Evolutionary conservation across 2,797 vertebrate genomes (phyloP).

Genomic region (Mormyrus hasselquistii): DNA sequence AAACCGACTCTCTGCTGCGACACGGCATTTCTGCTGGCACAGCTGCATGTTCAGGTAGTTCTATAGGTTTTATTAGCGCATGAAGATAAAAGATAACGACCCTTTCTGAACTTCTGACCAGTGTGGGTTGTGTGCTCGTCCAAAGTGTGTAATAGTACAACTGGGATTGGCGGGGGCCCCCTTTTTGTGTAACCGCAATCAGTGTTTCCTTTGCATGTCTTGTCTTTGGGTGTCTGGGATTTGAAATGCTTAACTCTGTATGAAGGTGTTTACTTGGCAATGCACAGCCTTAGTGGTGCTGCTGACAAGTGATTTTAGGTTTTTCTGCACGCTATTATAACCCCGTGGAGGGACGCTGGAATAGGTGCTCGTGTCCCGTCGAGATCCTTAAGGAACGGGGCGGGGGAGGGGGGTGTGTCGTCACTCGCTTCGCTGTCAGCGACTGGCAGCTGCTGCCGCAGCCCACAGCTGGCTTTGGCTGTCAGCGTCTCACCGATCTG

Average conservation of each 20-base stretch:
- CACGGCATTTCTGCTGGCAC: neutral
- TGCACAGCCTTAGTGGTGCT: neutral
- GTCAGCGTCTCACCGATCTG: neutral
- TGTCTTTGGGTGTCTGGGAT: neutral
- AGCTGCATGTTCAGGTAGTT: neutral
- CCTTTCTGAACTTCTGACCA: neutral
- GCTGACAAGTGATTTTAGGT: neutral
- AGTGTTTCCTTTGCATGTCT: neutral
- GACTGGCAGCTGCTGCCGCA: neutral
- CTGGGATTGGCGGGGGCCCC: neutral
- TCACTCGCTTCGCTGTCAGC: neutral
- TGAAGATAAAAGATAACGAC: neutral
- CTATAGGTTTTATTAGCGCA: neutral
- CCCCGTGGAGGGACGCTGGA: neutral
- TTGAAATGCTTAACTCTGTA: neutral
- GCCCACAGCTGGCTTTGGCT: neutral
- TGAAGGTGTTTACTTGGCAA: neutral
- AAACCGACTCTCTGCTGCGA: neutral
- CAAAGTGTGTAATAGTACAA: neutral
- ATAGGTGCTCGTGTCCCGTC: neutral
- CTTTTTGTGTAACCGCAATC: neutral
- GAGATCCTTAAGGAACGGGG: neutral
- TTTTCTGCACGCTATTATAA: neutral
- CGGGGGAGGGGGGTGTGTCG: neutral
- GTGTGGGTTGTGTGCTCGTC: neutral